phyloP scores from a whole-genome alignment of 1,140 invertebrate species.

The Brachionus sp. region DNA sequence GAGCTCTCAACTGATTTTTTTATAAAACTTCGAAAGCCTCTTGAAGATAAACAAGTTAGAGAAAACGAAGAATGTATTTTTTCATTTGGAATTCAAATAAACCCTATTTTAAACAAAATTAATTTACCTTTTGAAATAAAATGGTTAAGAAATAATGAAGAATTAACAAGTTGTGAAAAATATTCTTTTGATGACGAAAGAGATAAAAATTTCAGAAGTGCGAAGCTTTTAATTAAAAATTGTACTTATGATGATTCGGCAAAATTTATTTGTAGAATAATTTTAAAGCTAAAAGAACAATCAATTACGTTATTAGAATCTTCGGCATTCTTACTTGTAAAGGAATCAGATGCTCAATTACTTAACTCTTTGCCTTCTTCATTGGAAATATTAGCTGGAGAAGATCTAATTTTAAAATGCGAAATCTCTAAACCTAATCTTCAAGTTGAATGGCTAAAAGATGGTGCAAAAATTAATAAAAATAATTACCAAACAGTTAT shows the following conservation, averaged over 20 bases:
- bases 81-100: constrained; percentile 7
- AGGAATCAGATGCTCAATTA: not conserved
- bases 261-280: not conserved
- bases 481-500: not conserved
- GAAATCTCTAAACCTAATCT: not conserved
- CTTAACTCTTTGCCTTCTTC: not conserved
- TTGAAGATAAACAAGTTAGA: not conserved
- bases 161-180: not conserved
- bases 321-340: not conserved
- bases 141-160: constrained; percentile 17
- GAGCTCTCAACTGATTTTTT: not conserved
- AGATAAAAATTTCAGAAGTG: not conserved
- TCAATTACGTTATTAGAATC: not conserved
- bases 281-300: not conserved
- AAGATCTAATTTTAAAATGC: constrained; percentile 13
- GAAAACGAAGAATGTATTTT: not conserved
- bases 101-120: not conserved
- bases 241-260: not conserved
- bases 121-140: not conserved
- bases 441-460: constrained; percentile 27
- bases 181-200: not conserved
- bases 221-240: not conserved
- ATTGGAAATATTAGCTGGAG: not conserved
- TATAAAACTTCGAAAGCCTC: constrained; percentile 1
- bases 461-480: not conserved